These are phyloP conservation scores for Galeopterus variegatus DNA, from an alignment of 2,113 vertebrate genomes.

Conservation along the genomic window DNA sequence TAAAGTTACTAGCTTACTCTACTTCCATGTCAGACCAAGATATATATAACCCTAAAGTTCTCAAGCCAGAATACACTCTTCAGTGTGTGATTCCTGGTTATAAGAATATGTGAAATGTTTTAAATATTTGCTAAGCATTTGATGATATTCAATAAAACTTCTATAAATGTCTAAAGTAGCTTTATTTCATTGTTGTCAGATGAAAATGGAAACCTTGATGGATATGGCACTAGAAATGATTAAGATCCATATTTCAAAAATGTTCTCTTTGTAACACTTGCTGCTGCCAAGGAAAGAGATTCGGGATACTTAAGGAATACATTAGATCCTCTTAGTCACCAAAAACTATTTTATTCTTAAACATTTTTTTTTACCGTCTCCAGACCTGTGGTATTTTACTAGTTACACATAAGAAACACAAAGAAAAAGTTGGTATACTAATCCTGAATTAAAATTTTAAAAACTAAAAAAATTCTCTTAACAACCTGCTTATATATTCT, in stretches of 20 bases:
- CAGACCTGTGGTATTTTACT: neutral
- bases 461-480: neutral
- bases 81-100: neutral
- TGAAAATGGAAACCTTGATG: constrained; percentile 54
- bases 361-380: constrained; percentile 36
- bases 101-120: constrained; percentile 59
- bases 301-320: neutral
- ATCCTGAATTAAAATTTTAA: neutral
- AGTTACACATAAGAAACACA: constrained; percentile 10
- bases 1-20: neutral
- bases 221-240: constrained; percentile 47
- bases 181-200: constrained; percentile 57
- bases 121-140: constrained; percentile 76
- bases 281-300: constrained; percentile 48
- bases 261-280: constrained; percentile 53
- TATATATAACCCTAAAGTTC: neutral
- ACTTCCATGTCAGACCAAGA: neutral
- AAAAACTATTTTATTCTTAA: constrained; percentile 58
- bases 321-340: neutral
- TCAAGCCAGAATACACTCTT: neutral
- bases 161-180: neutral
- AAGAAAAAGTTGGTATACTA: neutral
- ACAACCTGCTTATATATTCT: neutral
- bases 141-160: constrained; percentile 39
- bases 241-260: constrained; percentile 67